phyloP scores from a whole-genome alignment of 2,888 invertebrate species.

The Cyaniris semiargus region DNA sequence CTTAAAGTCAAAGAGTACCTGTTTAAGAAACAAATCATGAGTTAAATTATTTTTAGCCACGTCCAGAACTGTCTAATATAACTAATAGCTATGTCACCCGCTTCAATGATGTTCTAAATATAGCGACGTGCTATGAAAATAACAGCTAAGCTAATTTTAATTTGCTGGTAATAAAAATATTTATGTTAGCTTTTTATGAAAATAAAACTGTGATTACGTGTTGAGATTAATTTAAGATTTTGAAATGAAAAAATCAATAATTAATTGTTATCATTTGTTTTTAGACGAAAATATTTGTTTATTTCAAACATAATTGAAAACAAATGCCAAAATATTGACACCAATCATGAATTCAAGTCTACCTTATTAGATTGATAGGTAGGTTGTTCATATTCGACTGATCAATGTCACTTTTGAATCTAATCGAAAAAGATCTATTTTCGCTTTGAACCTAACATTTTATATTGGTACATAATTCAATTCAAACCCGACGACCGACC shows the following conservation, averaged over 20 bases:
- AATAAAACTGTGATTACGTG: background rate
- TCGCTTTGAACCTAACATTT: background rate
- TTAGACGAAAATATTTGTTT: background rate
- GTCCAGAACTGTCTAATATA: background rate
- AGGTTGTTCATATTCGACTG: background rate
- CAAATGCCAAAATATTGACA: conserved; percentile 13
- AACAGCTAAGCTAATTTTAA: background rate
- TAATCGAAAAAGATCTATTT: background rate
- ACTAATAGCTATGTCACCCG: conserved; percentile 20
- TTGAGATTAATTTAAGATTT: background rate
- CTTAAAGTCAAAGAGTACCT: background rate
- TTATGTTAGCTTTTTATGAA: background rate
- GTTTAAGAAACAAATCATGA: background rate
- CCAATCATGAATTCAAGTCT: conserved; percentile 2
- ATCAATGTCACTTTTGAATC: background rate
- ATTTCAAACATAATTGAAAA: background rate
- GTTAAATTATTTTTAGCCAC: conserved; percentile 24
- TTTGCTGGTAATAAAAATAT: background rate
- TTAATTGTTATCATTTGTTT: background rate
- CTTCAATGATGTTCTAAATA: conserved; percentile 22
- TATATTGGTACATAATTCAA: conserved; percentile 6
- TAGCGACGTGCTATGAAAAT: conserved; percentile 14
- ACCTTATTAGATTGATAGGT: background rate
- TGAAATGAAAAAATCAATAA: background rate
- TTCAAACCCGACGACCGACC: conserved; percentile 66